These are phyloP conservation scores for Zaprionus vittiger DNA, from an alignment of 1,140 invertebrate genomes.

Conservation along the genomic window DNA sequence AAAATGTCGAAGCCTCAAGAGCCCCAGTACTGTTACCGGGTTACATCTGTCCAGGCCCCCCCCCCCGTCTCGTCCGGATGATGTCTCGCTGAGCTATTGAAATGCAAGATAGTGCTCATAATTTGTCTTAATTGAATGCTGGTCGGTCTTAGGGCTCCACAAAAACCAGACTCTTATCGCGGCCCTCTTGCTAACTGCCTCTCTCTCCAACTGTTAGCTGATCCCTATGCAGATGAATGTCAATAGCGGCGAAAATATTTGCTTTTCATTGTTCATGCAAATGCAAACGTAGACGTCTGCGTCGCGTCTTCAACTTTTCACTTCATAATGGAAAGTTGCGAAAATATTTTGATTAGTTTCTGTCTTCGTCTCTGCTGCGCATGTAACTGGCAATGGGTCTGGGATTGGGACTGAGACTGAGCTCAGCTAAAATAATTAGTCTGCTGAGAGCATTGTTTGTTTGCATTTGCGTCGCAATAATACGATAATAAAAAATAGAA, in stretches of 20 bases:
- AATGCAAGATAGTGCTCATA: constrained; percentile 73
- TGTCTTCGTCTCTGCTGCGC: constrained; percentile 39
- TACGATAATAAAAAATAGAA: constrained; percentile 21
- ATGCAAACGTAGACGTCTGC: constrained; percentile 68
- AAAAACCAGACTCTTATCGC: constrained; percentile 26
- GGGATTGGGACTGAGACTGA: constrained; percentile 17
- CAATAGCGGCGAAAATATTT: constrained; percentile 80
- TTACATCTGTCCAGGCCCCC: neutral
- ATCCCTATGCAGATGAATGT: constrained; percentile 70
- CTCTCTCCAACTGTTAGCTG: neutral
- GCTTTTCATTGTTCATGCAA: constrained; percentile 81
- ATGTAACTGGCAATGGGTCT: constrained; percentile 18
- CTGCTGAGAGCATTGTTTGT: constrained; percentile 79
- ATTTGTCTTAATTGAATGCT: constrained; percentile 80
- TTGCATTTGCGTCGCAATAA: constrained; percentile 65
- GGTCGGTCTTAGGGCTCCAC: constrained; percentile 5
- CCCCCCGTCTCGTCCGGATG: neutral
- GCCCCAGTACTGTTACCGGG: neutral
- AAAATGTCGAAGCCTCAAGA: constrained; percentile 23
- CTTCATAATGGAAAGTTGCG: constrained; percentile 81
- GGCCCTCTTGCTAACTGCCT: neutral
- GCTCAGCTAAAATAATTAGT: constrained; percentile 76
- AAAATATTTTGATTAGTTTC: constrained; percentile 82
- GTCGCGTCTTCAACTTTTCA: constrained; percentile 75
- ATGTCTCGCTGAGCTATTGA: constrained; percentile 55